Evolutionary conservation across 2,797 vertebrate species (phyloP).

Genomic region (Danionella dracula): DNA sequence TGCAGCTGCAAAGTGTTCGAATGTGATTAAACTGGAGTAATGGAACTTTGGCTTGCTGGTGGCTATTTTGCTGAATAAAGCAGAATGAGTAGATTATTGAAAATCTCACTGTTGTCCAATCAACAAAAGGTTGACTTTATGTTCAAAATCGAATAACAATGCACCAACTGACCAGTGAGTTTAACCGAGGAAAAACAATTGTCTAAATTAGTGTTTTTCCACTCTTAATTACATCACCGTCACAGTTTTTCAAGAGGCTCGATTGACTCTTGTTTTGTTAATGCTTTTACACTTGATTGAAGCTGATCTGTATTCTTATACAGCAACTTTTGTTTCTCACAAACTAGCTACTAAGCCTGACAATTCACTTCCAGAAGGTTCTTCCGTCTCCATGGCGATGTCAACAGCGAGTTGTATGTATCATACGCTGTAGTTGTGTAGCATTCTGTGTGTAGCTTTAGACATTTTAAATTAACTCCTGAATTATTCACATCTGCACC

Average conservation of each 20-base stretch:
- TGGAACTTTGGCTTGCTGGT: background rate
- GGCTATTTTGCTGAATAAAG: slow-evolving; percentile 2
- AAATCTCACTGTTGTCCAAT: background rate
- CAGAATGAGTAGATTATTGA: background rate
- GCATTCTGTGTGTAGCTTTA: background rate
- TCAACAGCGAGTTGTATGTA: slow-evolving; percentile 20
- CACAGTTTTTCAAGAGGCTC: background rate
- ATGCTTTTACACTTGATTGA: background rate
- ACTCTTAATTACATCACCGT: background rate
- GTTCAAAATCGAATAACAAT: background rate
- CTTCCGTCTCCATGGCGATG: background rate
- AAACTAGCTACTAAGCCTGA: background rate
- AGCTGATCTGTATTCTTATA: background rate
- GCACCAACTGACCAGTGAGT: background rate
- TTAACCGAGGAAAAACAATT: too few species aligned
- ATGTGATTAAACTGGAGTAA: slow-evolving; percentile 23
- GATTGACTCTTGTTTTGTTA: too few species aligned
- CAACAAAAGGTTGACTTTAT: background rate
- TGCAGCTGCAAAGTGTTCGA: slow-evolving; percentile 16
- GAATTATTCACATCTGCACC: background rate
- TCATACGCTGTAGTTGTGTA: background rate
- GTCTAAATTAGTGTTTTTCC: background rate
- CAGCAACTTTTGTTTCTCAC: background rate
- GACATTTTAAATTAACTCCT: background rate
- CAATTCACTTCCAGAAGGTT: slow-evolving; percentile 8